Evolutionary conservation across 2,888 invertebrate species (phyloP).

Genomic region (Mythimna lalbum): DNA sequence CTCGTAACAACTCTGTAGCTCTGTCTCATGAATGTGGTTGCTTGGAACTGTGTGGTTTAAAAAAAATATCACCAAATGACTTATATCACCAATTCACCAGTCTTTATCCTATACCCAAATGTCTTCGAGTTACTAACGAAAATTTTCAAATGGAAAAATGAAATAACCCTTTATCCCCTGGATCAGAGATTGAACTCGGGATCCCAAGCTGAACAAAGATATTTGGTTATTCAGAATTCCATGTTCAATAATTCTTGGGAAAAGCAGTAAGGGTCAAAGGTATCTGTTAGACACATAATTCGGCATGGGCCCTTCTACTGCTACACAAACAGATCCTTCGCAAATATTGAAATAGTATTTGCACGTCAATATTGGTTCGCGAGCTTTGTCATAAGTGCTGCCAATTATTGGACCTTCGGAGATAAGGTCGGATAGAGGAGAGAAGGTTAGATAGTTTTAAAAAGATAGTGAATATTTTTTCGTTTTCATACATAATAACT

Average conservation of each 20-base stretch:
- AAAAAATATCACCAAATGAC: no score
- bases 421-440: not conserved
- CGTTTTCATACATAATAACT: no score
- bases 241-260: constrained; percentile 11
- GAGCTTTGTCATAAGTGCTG: constrained; percentile 44
- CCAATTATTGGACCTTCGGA: constrained; percentile 34
- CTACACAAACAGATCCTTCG: constrained; percentile 54
- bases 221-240: constrained; percentile 9
- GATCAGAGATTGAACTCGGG: not conserved
- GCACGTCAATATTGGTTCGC: constrained; percentile 50
- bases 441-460: not conserved
- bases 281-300: constrained; percentile 48
- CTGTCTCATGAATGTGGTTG: no score
- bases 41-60: no score
- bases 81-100: no score
- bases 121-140: not conserved
- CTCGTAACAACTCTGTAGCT: no score
- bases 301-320: constrained; percentile 25
- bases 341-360: constrained; percentile 65
- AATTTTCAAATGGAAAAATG: not conserved
- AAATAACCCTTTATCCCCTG: not conserved
- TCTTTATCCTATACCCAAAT: no score
- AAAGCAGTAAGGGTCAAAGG: constrained; percentile 24
- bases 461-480: not conserved
- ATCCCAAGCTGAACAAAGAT: not conserved